Base-by-base conservation (phyloP, 1,140 invertebrate species). In the Tetramorium parvispinum region DNA sequence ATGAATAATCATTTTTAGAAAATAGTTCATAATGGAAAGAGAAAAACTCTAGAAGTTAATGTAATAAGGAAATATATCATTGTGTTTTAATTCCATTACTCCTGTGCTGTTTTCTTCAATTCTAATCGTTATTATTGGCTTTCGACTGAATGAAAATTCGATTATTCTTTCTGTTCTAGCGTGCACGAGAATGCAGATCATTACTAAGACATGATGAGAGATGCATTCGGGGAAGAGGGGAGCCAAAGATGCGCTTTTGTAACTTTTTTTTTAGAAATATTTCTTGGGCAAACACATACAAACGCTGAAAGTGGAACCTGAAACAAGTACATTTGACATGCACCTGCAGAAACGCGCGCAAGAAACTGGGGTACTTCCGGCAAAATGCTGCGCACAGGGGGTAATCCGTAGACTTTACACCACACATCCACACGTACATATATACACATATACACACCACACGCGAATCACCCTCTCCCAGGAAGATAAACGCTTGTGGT, bases 211-310 rank as follows among this genome's bases (percentile, higher is more conserved):
- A 57, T 75, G 75, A 81, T 88, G 78, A 87, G 83, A 85, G 86
- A 88, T 90, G 73, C 85, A 89, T 87, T 89, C 78, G 51, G 73
- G 85, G 61, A 57, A 71, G 68, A 68, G 93, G 94, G 94, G 94
- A 95, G 94, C 94, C 94, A 95, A 95, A 95, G 95, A 95, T 95
- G 93, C 94, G 93, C 94, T 94, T 81, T 81, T 94, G 91, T 94
- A 95, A 94, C 92, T 91, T 91, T 94, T 94, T 92, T 93, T 95
- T 91, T 93, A 94, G 91, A 78, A 92, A 93, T 93, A 93, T 92
- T 92, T 93, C 90, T 85, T 87, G 86, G 86, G 55, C 88, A 91
- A 91, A 90, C 53, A 75, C 27, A 73, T 87, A 91, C 91, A 90
- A 90, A 85, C 73, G 86, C 59, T 63, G 79, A 87, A 78, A 88